Base-by-base conservation (phyloP, 1,140 invertebrate genomes). In the Panagrolaimus sp. region DNA sequence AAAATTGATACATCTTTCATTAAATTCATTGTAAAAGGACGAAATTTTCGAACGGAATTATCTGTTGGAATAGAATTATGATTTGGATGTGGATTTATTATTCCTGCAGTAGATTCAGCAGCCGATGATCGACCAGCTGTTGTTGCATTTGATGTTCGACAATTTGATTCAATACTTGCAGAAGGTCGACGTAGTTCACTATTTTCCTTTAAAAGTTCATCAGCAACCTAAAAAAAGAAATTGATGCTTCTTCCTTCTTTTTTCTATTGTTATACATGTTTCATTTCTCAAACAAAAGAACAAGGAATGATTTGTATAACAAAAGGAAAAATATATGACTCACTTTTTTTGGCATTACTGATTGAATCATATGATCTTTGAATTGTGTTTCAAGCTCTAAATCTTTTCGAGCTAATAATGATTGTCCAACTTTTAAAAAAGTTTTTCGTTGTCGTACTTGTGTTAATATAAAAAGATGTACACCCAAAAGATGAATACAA, bases 281-380 rank as follows among this genome's bases (percentile, higher is more conserved):
- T n/a, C n/a, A n/a, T n/a, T n/a, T n/a, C n/a, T n/a, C n/a, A n/a
- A n/a, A n/a, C n/a, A n/a, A n/a, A n/a, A n/a, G n/a, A n/a, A 11
- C 13, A 47, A 20, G 20, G 11, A 16, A 38, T 31, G 13, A 31
- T 42, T 9, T 63, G 62, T 38, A 63, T 20, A 63, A 45, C 20
- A 7, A 11, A 25, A 8, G 8, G 5, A 16, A 16, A 25, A 51
- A 51, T 16, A 43, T 57, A 51, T 27, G 66, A 80, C 65, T 44
- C n/a, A 77, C 78, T 67, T 82, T 82, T 69, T 82, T 83, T 38
- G 93, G 92, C 92, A 96, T 97, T 31, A 97, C 90, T 4, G 92
- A 95, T 81, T 92, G 91, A 79, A 96, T 96, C 92, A 96, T 96
- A 82, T 94, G 92, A 80, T 96, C 92, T 82, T 95, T 96, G 5